A percentile compares a stretch with the other conserved stretches of the same genome.
phyloP scores from a whole-genome alignment of 2,888 invertebrate species.

The Drosophila dives region DNA sequence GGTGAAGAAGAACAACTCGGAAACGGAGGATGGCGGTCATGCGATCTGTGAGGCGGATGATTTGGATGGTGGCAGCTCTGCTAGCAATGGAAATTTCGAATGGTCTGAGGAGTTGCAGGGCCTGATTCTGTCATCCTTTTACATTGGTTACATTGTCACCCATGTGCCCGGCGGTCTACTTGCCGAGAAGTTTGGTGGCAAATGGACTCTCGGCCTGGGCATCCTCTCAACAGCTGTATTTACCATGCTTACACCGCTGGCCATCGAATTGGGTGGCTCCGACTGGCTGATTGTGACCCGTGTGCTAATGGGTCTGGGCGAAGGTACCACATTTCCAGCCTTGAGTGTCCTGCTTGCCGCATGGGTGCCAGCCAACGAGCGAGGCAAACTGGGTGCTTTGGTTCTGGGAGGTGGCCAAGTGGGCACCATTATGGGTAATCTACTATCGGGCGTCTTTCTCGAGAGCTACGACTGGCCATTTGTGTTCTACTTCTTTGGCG shows the following conservation, averaged over 20 bases:
- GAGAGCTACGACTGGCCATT: slow-evolving; percentile 89
- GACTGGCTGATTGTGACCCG: slow-evolving; percentile 90
- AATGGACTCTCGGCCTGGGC: slow-evolving; percentile 92
- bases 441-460: slow-evolving; percentile 89
- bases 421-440: slow-evolving; percentile 88
- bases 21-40: slow-evolving; percentile 32
- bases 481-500: slow-evolving; percentile 94
- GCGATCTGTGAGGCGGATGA: slow-evolving; percentile 77
- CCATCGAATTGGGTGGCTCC: slow-evolving; percentile 88
- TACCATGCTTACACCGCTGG: slow-evolving; percentile 91
- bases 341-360: slow-evolving; percentile 92
- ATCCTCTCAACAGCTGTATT: slow-evolving; percentile 93
- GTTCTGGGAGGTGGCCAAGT: slow-evolving; percentile 92
- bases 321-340: slow-evolving; percentile 94
- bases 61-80: slow-evolving; percentile 36
- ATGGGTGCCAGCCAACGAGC: slow-evolving; percentile 92
- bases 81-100: slow-evolving; percentile 83
- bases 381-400: slow-evolving; percentile 91
- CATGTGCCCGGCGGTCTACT: slow-evolving; percentile 93
- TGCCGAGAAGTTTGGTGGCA: slow-evolving; percentile 93
- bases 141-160: slow-evolving; percentile 93
- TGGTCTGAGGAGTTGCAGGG: slow-evolving; percentile 91
- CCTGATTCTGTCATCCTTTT: slow-evolving; percentile 92
- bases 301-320: slow-evolving; percentile 92
- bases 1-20: slow-evolving; percentile 72